Base-by-base conservation (phyloP, 2,888 invertebrate species). In the Ectropis crepuscularia region DNA sequence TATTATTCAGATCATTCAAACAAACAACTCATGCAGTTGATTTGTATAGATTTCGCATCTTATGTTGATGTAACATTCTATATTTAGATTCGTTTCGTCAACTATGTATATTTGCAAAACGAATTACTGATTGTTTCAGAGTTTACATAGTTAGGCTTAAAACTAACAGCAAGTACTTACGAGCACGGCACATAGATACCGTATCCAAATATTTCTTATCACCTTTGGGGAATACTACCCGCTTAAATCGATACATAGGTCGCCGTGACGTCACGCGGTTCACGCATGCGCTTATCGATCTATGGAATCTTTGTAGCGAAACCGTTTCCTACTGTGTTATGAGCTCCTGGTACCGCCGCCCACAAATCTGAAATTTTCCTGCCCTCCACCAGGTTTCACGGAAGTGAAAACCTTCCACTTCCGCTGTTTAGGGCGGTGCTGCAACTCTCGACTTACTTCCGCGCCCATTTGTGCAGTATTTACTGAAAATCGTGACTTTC, bases 351-450 rank as follows among this genome's bases (percentile, higher is more conserved):
- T 91, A 86, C 72, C 60, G 80, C 88, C 90, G 92, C 92, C 92
- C 92, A 92, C 92, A 91, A 89, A 70, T 77, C 89, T 88, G 89
- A 89, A 88, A 88, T 87, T 90, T 92, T 85, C 89, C 83, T 88
- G 89, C 90, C 91, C 89, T 91, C 86, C 83, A 81, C 69, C 86
- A 83, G 82, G 80, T 82, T 91, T 83, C 79, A 82, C 85, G 86
- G 88, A 85, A 79, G 76, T 80, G 73, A 75, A 73, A 80, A 84
- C 86, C 86, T 88, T 82, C 74, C 51, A 76, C 77, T 87, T 88
- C 87, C 87, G 84, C 66, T 74, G 62, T 80, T 72, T 86, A 90
- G 91, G 92, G 89, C 90, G 83, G 86, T 67, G 16, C 72, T 75
- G 77, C 74, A 73, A 71, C 54, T 75, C 65, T 60, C 50, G 57